A percentile compares a stretch with the other conserved stretches of the same genome.
phyloP scores from a whole-genome alignment of 2,113 vertebrate species.

The Recurvirostra avosetta region DNA sequence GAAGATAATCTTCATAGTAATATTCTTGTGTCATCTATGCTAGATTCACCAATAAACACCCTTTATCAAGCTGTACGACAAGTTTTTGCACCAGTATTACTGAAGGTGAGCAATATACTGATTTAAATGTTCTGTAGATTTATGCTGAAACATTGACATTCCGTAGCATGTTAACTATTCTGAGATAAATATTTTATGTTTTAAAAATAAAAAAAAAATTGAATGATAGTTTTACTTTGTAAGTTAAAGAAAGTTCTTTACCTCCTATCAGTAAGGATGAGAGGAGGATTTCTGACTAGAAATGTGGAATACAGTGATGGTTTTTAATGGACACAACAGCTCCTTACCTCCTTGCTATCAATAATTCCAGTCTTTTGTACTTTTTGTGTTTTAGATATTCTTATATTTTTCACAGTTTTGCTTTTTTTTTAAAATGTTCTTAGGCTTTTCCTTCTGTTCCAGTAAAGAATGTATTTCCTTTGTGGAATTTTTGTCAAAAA shows the following conservation, averaged over 20 bases:
- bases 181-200: background rate
- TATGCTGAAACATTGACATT: background rate
- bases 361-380: background rate
- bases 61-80: constrained; percentile 92
- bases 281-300: background rate
- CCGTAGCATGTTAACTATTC: background rate
- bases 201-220: background rate
- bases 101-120: constrained; percentile 77
- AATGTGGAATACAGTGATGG: background rate
- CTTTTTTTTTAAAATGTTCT: background rate
- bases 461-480: background rate
- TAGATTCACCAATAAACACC: constrained; percentile 91
- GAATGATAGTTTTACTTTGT: background rate
- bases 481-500: background rate
- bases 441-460: background rate
- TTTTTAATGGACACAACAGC: background rate
- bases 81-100: constrained; percentile 88
- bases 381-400: background rate
- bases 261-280: background rate
- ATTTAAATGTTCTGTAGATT: background rate
- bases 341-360: background rate
- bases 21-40: constrained; percentile 93
- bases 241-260: background rate
- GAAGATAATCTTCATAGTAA: constrained; percentile 90
- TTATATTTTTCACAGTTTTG: background rate